Percentiles rank a stretch among this genome's conserved stretches.
Conservation (phyloP, 2,888 invertebrate genomes). For the Agriopis leucophaearia region DNA sequence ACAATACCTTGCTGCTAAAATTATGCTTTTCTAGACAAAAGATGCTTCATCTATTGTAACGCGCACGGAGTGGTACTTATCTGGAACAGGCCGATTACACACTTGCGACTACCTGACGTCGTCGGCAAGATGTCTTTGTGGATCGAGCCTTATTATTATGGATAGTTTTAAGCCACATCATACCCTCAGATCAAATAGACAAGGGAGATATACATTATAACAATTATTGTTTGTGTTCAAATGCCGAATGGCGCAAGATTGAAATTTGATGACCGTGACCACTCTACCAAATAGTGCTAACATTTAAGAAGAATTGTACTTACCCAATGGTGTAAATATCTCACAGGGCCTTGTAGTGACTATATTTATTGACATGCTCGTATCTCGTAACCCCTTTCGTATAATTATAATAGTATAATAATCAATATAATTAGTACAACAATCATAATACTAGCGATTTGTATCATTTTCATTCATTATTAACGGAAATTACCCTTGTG, state of each 20-base stretch:
- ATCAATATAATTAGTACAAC: conserved; percentile 29
- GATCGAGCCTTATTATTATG: conserved; percentile 4
- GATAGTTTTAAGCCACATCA: not conserved
- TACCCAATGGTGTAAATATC: too few relatives aligned
- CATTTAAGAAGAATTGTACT: too few relatives aligned
- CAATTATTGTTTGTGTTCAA: too few relatives aligned
- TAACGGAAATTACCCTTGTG: conserved; percentile 39
- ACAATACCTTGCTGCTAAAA: conserved; percentile 29
- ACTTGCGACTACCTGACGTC: conserved; percentile 16
- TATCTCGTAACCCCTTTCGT: too few relatives aligned
- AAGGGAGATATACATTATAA: too few relatives aligned
- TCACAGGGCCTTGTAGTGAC: too few relatives aligned
- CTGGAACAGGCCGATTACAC: conserved; percentile 31
- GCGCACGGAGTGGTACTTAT: conserved; percentile 18
- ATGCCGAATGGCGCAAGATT: too few relatives aligned
- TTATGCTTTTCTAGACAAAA: conserved; percentile 42
- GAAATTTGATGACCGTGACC: too few relatives aligned
- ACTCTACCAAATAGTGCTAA: too few relatives aligned
- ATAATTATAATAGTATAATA: conserved; percentile 10
- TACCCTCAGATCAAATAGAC: too few relatives aligned
- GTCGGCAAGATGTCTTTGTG: conserved; percentile 19
- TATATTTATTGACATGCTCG: too few relatives aligned
- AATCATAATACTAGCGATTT: conserved; percentile 31
- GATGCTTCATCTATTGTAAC: conserved; percentile 44
- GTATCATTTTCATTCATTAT: conserved; percentile 41